These are phyloP conservation scores for Sinonovacula constricta DNA, from an alignment of 1,140 invertebrate genomes.

Conservation along the genomic window DNA sequence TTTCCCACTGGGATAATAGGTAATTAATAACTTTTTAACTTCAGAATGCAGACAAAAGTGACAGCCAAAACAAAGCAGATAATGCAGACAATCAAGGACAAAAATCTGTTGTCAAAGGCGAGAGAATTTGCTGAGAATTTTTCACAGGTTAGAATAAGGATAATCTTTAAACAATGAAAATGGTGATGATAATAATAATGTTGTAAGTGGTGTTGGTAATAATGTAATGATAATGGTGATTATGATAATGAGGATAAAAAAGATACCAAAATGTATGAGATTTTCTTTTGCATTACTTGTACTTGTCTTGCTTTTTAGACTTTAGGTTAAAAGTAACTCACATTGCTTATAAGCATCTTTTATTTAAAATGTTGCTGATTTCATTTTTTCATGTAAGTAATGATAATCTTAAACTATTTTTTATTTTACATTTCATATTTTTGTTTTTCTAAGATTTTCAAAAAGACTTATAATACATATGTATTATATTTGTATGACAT, in stretches of 20 bases:
- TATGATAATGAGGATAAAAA: no score
- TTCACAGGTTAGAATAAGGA: constrained; percentile 24
- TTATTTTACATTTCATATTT: not conserved
- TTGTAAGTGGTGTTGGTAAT: not conserved
- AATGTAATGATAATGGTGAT: not conserved
- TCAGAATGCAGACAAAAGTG: constrained; percentile 41
- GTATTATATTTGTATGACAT: not conserved
- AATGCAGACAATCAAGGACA: constrained; percentile 41
- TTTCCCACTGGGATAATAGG: no score
- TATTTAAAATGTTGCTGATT: no score
- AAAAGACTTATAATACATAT: not conserved
- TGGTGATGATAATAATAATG: not conserved
- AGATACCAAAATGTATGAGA: no score
- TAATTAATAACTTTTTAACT: no score
- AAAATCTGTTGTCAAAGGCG: constrained; percentile 36
- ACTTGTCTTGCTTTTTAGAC: no score
- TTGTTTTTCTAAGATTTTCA: not conserved
- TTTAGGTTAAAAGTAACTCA: not conserved
- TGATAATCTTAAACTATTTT: not conserved
- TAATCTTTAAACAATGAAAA: no score
- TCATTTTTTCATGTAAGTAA: no score
- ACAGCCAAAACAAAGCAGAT: constrained; percentile 35
- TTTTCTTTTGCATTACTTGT: no score
- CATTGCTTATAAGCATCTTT: no score
- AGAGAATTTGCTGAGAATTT: constrained; percentile 47